phyloP scores from a whole-genome alignment of 2,888 invertebrate species.

The Bombylius discolor region DNA sequence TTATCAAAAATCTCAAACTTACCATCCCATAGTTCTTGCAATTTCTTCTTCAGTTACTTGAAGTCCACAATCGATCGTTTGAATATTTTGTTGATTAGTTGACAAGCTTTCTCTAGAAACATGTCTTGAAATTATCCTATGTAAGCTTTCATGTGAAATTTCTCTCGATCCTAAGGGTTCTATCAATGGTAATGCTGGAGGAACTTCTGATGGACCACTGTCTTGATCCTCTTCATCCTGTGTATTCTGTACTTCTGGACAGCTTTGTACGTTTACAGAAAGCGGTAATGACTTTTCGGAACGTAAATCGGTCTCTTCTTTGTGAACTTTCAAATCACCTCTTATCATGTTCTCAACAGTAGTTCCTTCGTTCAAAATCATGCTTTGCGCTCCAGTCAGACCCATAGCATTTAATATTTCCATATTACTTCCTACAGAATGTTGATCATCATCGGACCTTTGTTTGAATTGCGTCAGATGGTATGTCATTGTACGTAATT shows the following conservation, averaged over 20 bases:
- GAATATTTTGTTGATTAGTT: constrained; percentile 49
- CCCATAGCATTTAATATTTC: constrained; percentile 45
- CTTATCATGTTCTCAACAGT: not conserved
- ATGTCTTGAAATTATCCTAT: constrained; percentile 38
- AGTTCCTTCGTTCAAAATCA: not conserved
- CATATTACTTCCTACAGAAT: constrained; percentile 33
- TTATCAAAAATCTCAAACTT: constrained; percentile 16
- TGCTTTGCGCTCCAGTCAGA: constrained; percentile 45
- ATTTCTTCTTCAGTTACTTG: constrained; percentile 92
- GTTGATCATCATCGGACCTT: constrained; percentile 34
- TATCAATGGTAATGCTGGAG: constrained; percentile 67
- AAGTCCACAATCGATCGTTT: constrained; percentile 73
- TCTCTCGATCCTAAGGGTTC: constrained; percentile 68
- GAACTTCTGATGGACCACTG: constrained; percentile 68
- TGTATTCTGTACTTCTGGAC: constrained; percentile 16
- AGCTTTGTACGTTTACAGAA: constrained; percentile 20
- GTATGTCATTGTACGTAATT: constrained; percentile 39
- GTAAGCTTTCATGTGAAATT: constrained; percentile 71
- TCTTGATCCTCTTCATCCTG: constrained; percentile 61
- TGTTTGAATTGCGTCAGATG: constrained; percentile 49
- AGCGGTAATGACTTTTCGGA: constrained; percentile 22
- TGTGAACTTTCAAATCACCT: constrained; percentile 31
- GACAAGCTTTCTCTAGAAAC: constrained; percentile 55
- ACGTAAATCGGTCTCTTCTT: constrained; percentile 37
- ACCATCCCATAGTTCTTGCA: constrained; percentile 66